Conservation (phyloP, 2,888 invertebrate genomes). For the Penaeus monodon region DNA sequence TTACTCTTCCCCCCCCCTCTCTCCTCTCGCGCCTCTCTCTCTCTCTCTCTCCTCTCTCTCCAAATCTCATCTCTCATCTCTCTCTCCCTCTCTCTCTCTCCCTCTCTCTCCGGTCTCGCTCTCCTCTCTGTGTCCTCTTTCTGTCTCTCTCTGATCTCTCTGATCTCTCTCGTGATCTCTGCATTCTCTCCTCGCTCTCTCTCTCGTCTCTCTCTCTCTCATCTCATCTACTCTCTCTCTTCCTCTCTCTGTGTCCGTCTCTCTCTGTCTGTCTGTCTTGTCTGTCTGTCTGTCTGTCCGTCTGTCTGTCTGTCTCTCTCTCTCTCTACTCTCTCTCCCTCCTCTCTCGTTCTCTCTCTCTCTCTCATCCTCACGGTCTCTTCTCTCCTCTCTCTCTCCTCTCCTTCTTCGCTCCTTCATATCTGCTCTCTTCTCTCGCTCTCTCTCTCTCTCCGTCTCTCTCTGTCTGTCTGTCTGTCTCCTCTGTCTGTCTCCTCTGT, state of each 20-base stretch:
- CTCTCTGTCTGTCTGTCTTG: background rate
- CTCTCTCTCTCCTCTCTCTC: no score
- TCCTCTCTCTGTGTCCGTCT: background rate
- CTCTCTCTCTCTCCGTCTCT: no score
- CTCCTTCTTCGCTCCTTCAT: no score
- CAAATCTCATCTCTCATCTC: background rate
- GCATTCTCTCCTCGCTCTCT: no score
- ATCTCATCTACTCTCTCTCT: background rate
- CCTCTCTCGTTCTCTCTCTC: fast-evolving
- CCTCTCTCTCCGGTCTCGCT: background rate
- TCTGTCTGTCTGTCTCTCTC: background rate
- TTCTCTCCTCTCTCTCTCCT: background rate
- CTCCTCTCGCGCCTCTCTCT: no score
- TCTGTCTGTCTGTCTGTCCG: no score
- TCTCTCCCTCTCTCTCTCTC: background rate
- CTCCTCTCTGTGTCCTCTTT: background rate
- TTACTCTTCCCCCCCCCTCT: background rate
- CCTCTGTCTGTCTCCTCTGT: background rate
- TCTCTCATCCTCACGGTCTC: no score
- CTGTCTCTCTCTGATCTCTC: no score
- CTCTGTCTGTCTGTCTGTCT: no score
- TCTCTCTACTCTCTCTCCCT: background rate
- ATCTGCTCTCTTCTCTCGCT: background rate
- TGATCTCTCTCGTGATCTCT: no score
- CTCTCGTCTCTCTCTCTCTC: no score